A percentile compares a stretch with the other conserved stretches of the same genome.
phyloP scores from a whole-genome alignment of 1,140 invertebrate genomes.

The Agrilus planipennis region DNA sequence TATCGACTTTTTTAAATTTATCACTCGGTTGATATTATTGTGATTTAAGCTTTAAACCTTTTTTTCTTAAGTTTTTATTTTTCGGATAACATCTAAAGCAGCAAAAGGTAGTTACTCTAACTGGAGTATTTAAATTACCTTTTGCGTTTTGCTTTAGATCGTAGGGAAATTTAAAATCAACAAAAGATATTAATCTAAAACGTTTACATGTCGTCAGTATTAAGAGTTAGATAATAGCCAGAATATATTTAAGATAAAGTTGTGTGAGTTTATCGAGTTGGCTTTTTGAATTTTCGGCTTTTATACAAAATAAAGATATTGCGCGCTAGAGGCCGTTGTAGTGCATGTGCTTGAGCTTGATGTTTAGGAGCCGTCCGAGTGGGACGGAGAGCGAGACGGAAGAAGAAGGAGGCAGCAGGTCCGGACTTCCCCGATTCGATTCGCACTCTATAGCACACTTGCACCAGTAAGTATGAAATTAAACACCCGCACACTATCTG shows the following conservation, averaged over 20 bases:
- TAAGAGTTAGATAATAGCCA: too few relatives aligned
- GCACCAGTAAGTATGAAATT: slow-evolving; percentile 50
- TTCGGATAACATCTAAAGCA: too few relatives aligned
- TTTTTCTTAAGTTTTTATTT: too few relatives aligned
- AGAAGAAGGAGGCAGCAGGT: slow-evolving; percentile 36
- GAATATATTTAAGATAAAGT: too few relatives aligned
- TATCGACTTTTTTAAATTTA: too few relatives aligned
- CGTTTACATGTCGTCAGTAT: too few relatives aligned
- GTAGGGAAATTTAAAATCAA: too few relatives aligned
- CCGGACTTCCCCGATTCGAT: slow-evolving; percentile 25
- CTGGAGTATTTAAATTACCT: neutral
- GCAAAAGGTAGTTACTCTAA: too few relatives aligned
- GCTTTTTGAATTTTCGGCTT: neutral
- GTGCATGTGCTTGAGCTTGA: slow-evolving; percentile 36
- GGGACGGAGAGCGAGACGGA: slow-evolving; percentile 41
- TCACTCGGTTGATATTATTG: too few relatives aligned
- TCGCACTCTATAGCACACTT: slow-evolving; percentile 28
- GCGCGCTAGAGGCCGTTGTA: slow-evolving; percentile 22
- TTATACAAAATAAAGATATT: neutral
- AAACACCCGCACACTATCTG: neutral
- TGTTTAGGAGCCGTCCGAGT: slow-evolving; percentile 35
- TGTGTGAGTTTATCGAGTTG: too few relatives aligned
- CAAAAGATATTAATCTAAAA: too few relatives aligned
- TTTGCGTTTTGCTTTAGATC: neutral
- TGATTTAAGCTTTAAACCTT: too few relatives aligned